A percentile compares a stretch with the other conserved stretches of the same genome.
Conservation (phyloP, 2,797 vertebrate genomes). For the Ctenosaura bakeri region DNA sequence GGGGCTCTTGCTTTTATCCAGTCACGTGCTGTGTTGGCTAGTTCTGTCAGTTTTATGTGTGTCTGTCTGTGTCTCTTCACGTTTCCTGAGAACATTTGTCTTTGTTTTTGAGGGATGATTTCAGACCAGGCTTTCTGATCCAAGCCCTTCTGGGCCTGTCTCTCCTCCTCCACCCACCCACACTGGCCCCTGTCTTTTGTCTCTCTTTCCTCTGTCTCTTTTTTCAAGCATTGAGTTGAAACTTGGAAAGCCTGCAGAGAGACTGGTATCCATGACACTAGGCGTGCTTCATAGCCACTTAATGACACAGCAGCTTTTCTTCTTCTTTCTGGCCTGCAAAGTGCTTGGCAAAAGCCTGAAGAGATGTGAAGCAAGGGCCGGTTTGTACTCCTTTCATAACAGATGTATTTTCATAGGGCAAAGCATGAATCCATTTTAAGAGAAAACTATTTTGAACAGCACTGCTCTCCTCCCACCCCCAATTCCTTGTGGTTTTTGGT, state of each 20-base stretch:
- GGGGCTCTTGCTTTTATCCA: constrained; percentile 50
- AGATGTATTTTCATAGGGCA: constrained; percentile 61
- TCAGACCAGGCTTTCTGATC: background rate
- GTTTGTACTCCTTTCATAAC: constrained; percentile 40
- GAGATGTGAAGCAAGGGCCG: constrained; percentile 12
- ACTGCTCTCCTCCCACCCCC: background rate
- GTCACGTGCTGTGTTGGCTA: constrained; percentile 36
- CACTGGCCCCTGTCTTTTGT: no score
- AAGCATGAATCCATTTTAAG: constrained; percentile 18
- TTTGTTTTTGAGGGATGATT: background rate
- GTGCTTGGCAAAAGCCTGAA: background rate
- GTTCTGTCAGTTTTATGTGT: background rate
- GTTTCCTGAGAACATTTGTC: background rate
- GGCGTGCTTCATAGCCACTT: background rate
- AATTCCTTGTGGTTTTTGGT: background rate
- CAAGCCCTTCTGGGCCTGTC: background rate
- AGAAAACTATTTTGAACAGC: constrained; percentile 21
- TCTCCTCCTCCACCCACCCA: no score
- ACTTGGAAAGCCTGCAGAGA: background rate
- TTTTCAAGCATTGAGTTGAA: background rate
- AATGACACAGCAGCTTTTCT: background rate
- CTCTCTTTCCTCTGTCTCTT: background rate
- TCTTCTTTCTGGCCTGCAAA: no score
- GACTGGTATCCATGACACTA: no score
- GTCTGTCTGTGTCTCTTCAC: background rate